Evolutionary conservation across 1,140 invertebrate genomes (phyloP), one percentile per base, ranked within the genome.

Genomic region (Cydia fagiglandana): DNA sequence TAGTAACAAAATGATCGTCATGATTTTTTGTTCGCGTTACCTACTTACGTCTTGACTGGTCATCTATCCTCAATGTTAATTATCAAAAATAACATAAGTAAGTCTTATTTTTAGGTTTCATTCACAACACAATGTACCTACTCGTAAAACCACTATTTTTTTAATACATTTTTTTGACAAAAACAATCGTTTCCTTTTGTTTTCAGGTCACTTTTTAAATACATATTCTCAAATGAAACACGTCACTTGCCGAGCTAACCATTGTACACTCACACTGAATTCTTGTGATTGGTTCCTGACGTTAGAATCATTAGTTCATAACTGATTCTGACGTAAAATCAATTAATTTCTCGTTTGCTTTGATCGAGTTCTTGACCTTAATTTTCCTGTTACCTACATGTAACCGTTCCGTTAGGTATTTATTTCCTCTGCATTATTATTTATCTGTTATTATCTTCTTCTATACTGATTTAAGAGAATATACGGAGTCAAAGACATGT

Each of bases 311-410:
- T 61, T 17, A 61, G 17, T 61, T 9, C 2, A 61, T 61, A 24
- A 61, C 20, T 24, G 56, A 61, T 61, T 61, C 17, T 61, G 56
- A 61, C 20, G 56, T 61, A 12, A 24, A 61, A 61, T 61, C 56
- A 61, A 61, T 61, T 61, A 61, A 61, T 24, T 10, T 61, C 17
- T 24, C 56, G 20, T 61, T 61, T 24, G 17, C 56, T 61, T 24
- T 61, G 56, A 61, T 61, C 56, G 56, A 61, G 20, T 61, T 61
- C 20, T 61, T 61, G 56, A 61, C 56, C 56, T 24, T 61, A 61
- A 24, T 61, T 61, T 61, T 61, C 56, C 20, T 61, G 56, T 61
- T 61, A 9, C 24, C 24, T 24, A 24, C 53, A 61, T 61, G 53
- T 61, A 61, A 61, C 53, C 56, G 20, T 56, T 56, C 53, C 17